phyloP scores from a whole-genome alignment of 1,140 invertebrate genomes.

The Drosophila melanica region DNA sequence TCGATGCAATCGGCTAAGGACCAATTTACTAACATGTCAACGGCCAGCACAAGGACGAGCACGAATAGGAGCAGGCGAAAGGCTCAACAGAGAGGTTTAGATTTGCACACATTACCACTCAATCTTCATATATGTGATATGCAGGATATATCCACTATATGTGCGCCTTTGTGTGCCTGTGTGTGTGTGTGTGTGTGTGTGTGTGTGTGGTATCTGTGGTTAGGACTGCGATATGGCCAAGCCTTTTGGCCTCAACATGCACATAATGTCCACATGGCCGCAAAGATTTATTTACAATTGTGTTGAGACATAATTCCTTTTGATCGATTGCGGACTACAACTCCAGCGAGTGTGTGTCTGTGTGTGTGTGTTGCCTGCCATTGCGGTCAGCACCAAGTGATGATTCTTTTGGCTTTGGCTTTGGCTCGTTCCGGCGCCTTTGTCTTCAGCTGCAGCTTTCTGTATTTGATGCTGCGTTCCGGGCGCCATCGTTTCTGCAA shows the following conservation, averaged over 20 bases:
- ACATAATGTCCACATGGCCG: slow-evolving; percentile 78
- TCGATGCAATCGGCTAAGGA: slow-evolving; percentile 81
- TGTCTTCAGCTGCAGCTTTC: slow-evolving; percentile 44
- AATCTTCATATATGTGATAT: slow-evolving; percentile 74
- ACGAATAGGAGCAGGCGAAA: slow-evolving; percentile 17
- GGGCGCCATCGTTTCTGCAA: slow-evolving; percentile 39
- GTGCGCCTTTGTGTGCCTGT: slow-evolving; percentile 1
- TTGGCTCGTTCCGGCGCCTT: slow-evolving; percentile 24
- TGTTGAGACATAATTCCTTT: slow-evolving; percentile 81
- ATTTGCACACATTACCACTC: slow-evolving; percentile 82
- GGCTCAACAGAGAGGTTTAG: slow-evolving; percentile 58
- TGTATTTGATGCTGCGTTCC: slow-evolving; percentile 27
- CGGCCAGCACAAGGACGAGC: slow-evolving; percentile 43
- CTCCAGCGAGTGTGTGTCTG: slow-evolving; percentile 13
- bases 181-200: slow-evolving; percentile 11
- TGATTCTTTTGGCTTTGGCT: slow-evolving; percentile 67
- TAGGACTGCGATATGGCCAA: slow-evolving; percentile 42
- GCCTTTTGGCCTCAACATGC: slow-evolving; percentile 55
- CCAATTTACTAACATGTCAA: slow-evolving; percentile 80
- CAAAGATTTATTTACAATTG: slow-evolving; percentile 82
- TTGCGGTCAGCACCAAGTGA: slow-evolving; percentile 74
- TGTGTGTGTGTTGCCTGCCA: slow-evolving; percentile 16
- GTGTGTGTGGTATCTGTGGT: slow-evolving; percentile 40
- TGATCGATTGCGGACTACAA: slow-evolving; percentile 70
- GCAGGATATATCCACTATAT: slow-evolving; percentile 55